Evolutionary conservation across 2,888 invertebrate species (phyloP).

Genomic region (Neoitamus cyanurus): DNA sequence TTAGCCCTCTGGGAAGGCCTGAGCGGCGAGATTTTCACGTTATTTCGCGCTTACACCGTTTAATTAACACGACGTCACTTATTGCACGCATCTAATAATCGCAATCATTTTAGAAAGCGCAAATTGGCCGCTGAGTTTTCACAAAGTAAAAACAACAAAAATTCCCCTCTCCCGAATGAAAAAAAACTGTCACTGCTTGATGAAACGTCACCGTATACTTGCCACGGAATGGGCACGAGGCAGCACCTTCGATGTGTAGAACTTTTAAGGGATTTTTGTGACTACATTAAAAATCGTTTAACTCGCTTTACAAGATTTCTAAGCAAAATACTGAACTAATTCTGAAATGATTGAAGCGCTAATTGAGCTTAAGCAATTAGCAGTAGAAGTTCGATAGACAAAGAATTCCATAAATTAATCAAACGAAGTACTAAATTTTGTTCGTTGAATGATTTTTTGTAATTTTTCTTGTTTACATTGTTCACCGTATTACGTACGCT

Average conservation of each 20-base stretch:
- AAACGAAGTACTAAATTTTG: no score
- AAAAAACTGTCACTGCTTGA: background rate
- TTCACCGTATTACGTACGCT: no score
- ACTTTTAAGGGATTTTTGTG: background rate
- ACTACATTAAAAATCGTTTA: no score
- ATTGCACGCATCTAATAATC: background rate
- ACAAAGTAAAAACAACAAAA: constrained; percentile 49
- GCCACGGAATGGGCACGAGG: background rate
- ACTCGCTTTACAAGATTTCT: no score
- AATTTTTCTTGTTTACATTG: no score
- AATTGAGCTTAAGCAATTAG: no score
- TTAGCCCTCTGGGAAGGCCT: background rate
- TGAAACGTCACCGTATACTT: background rate
- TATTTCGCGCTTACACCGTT: background rate
- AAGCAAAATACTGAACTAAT: no score
- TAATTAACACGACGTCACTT: background rate
- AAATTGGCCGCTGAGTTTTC: constrained; percentile 33
- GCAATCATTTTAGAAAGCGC: constrained; percentile 30
- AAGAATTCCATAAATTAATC: no score
- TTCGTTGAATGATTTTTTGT: no score
- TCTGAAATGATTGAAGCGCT: no score
- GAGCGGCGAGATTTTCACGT: background rate
- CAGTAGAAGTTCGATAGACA: no score
- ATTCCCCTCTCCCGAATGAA: constrained; percentile 42
- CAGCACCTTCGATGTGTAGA: constrained; percentile 23